Percentiles rank a stretch among this genome's conserved stretches.
Conservation (phyloP, 2,888 invertebrate genomes). For the Clostera curtula region DNA sequence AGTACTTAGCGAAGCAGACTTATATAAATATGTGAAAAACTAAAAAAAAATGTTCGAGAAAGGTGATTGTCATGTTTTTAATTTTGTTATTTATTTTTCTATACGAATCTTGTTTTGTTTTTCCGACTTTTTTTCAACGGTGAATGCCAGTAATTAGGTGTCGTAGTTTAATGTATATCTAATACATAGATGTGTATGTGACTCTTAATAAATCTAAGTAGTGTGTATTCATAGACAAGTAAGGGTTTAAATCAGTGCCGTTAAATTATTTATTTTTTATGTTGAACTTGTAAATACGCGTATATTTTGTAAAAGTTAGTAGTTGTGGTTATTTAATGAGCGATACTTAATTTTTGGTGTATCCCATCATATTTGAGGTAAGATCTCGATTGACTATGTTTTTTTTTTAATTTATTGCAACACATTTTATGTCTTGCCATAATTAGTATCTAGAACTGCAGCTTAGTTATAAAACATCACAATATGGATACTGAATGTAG, state of each 20-base stretch:
- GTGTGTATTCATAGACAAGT: slow-evolving; percentile 61
- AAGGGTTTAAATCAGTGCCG: slow-evolving; percentile 58
- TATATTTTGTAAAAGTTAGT: slow-evolving; percentile 63
- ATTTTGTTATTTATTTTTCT: slow-evolving; percentile 71
- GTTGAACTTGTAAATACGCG: slow-evolving; percentile 70
- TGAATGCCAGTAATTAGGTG: slow-evolving; percentile 68
- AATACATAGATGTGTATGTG: slow-evolving; percentile 56
- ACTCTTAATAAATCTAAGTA: slow-evolving; percentile 49
- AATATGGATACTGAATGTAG: slow-evolving; percentile 16
- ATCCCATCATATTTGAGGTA: slow-evolving; percentile 32
- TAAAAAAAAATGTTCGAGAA: slow-evolving; percentile 21
- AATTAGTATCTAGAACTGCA: slow-evolving; percentile 17
- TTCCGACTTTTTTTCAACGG: slow-evolving; percentile 33
- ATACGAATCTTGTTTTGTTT: slow-evolving; percentile 49
- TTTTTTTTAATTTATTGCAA: slow-evolving; percentile 45
- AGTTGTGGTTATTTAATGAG: slow-evolving; percentile 62
- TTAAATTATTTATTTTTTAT: slow-evolving; percentile 74
- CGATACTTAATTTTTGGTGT: slow-evolving; percentile 43
- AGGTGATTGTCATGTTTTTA: slow-evolving; percentile 52
- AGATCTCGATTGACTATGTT: slow-evolving; percentile 53
- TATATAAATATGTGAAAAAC: slow-evolving; percentile 39
- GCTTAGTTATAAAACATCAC: slow-evolving; percentile 21
- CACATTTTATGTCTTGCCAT: slow-evolving; percentile 32
- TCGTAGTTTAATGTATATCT: slow-evolving; percentile 38
- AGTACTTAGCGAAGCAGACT: slow-evolving; percentile 28